These are phyloP conservation scores for Myotis myotis DNA, from an alignment of 2,797 vertebrate species.

Conservation along the genomic window DNA sequence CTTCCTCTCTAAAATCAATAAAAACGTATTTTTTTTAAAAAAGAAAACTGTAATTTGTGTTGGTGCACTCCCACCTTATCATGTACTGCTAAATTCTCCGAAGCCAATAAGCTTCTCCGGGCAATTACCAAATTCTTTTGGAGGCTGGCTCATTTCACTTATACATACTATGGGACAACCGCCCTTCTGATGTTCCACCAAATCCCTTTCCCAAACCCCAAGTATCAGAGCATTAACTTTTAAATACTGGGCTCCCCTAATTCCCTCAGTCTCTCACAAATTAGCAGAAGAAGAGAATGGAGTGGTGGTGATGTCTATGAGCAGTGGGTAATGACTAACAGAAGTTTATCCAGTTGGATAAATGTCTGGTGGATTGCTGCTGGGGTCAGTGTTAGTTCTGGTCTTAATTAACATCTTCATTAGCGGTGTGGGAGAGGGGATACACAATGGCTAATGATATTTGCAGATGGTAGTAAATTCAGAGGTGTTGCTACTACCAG, in stretches of 20 bases:
- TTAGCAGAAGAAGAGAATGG: conserved; percentile 69
- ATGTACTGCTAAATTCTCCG: not conserved
- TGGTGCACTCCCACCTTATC: not conserved
- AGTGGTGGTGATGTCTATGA: conserved; percentile 66
- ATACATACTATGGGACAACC: not conserved
- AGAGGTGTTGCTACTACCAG: conserved; percentile 68
- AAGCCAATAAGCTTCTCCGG: not conserved
- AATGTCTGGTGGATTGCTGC: conserved; percentile 75
- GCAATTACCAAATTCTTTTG: conserved; percentile 40
- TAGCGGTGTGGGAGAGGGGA: conserved; percentile 78
- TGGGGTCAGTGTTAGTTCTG: conserved; percentile 77
- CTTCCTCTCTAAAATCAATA: too few species aligned
- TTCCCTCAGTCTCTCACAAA: conserved; percentile 61
- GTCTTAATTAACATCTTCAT: conserved; percentile 81
- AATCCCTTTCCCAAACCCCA: conserved; percentile 40
- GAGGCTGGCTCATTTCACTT: conserved; percentile 11
- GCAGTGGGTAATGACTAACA: conserved; percentile 78
- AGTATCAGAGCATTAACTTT: conserved; percentile 71
- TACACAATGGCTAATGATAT: conserved; percentile 77
- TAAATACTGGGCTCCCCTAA: conserved; percentile 64
- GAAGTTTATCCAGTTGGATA: conserved; percentile 80
- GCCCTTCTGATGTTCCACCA: conserved; percentile 20
- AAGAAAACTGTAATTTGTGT: not conserved
- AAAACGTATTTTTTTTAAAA: too few species aligned
- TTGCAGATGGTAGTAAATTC: conserved; percentile 77